Conservation (phyloP, 2,888 invertebrate genomes). For the Nasonia oneida region DNA sequence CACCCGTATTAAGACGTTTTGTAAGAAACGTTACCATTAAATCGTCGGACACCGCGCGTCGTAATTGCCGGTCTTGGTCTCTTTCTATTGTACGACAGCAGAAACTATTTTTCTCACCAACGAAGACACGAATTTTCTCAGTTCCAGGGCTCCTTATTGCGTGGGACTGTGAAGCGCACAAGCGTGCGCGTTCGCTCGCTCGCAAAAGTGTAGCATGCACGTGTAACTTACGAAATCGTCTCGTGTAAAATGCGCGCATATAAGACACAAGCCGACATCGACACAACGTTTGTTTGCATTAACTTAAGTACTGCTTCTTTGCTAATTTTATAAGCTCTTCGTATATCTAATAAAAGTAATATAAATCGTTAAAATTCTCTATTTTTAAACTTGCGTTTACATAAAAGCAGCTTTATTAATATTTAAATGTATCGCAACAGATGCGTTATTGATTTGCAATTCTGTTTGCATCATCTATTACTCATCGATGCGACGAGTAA, state of each 20-base stretch:
- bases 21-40: constrained; percentile 35
- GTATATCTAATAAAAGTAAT: neutral
- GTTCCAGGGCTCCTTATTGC: neutral
- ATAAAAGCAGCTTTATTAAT: too few species aligned
- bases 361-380: neutral
- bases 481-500: too few species aligned
- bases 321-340: neutral
- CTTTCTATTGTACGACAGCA: neutral
- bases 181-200: neutral
- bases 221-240: neutral
- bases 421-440: too few species aligned
- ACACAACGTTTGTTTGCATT: neutral
- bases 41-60: neutral
- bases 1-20: constrained; percentile 52
- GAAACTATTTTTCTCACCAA: constrained; percentile 18
- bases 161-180: neutral
- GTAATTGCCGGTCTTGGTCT: constrained; percentile 33
- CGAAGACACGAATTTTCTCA: constrained; percentile 21
- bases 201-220: neutral
- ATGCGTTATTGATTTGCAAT: neutral
- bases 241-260: neutral
- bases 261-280: neutral
- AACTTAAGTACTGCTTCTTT: neutral
- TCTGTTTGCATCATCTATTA: neutral
- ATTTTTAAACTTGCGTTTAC: too few species aligned